phyloP scores from a whole-genome alignment of 2,797 vertebrate species.

The Strix occidentalis region DNA sequence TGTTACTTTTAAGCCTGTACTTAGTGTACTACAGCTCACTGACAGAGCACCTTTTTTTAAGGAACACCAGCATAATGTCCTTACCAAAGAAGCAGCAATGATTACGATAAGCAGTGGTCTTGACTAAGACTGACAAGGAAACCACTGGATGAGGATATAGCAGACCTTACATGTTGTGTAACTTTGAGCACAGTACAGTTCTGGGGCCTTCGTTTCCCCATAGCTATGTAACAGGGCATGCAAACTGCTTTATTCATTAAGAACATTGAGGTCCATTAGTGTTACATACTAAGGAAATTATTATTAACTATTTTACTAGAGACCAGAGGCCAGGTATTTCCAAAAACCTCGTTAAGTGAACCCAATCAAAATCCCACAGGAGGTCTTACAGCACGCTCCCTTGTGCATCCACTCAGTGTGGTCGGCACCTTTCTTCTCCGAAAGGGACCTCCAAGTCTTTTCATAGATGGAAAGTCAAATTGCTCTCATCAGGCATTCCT shows the following conservation, averaged over 20 bases:
- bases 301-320: neutral
- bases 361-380: neutral
- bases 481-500: neutral
- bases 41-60: neutral
- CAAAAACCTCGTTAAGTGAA: neutral
- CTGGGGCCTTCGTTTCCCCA: neutral
- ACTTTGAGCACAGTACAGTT: neutral
- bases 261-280: neutral
- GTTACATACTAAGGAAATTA: neutral
- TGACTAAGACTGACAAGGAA: neutral
- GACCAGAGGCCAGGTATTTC: neutral
- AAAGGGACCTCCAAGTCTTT: neutral
- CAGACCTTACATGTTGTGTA: neutral
- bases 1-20: neutral
- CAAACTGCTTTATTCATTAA: neutral
- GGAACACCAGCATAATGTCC: neutral
- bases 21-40: neutral
- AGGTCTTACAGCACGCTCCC: neutral
- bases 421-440: neutral
- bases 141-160: neutral
- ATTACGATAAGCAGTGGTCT: neutral
- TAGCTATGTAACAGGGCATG: neutral
- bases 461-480: neutral
- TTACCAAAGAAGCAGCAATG: neutral
- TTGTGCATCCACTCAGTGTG: neutral